Percentiles rank a stretch among this genome's conserved stretches.
Conservation (phyloP, 2,888 invertebrate species). For the Noctua pronuba region DNA sequence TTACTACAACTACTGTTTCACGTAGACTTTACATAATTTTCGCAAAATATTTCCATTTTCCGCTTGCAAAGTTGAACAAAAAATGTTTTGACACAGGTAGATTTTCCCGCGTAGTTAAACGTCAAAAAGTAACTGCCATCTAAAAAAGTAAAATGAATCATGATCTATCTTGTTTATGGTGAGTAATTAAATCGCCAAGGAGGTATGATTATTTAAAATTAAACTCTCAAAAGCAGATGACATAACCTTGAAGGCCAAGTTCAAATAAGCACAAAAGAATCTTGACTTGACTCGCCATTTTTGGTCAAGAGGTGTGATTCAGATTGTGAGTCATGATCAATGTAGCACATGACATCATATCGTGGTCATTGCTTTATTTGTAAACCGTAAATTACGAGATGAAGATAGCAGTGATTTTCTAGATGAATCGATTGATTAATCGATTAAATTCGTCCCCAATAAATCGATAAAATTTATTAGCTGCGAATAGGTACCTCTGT, state of each 20-base stretch:
- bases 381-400: conserved; percentile 46
- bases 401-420: conserved; percentile 45
- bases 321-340: conserved; percentile 59
- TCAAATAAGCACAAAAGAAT: conserved; percentile 65
- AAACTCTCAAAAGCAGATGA: conserved; percentile 50
- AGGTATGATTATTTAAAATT: conserved; percentile 31
- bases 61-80: background rate
- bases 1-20: conserved; percentile 5
- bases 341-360: conserved; percentile 61
- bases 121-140: background rate
- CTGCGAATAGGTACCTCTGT: background rate
- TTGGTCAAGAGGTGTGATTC: conserved; percentile 67
- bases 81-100: background rate
- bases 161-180: conserved; percentile 22
- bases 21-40: background rate
- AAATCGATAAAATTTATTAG: conserved; percentile 22
- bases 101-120: conserved; percentile 7
- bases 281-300: conserved; percentile 59
- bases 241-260: conserved; percentile 65
- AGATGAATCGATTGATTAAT: conserved; percentile 44
- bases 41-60: background rate
- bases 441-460: conserved; percentile 21
- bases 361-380: conserved; percentile 62
- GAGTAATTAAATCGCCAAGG: conserved; percentile 1
- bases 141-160: background rate